These are phyloP conservation scores for Apistogramma diplotaenia DNA, from an alignment of 2,113 vertebrate genomes.

Conservation along the genomic window DNA sequence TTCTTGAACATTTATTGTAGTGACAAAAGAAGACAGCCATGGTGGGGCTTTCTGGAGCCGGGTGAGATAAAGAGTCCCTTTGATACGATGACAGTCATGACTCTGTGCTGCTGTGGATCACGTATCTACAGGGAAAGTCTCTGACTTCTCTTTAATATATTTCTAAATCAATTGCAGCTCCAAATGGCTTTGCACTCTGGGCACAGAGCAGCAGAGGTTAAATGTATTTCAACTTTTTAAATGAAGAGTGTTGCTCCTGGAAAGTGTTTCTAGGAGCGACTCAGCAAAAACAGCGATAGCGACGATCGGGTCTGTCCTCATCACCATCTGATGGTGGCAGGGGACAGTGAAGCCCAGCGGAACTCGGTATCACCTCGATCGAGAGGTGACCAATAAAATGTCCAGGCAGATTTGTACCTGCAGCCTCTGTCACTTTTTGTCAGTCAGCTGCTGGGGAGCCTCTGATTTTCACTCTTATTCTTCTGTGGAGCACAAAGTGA, in stretches of 20 bases:
- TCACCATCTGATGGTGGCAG: not conserved
- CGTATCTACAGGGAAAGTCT: conserved; percentile 24
- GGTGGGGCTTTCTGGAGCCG: conserved; percentile 12
- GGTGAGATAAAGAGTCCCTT: conserved; percentile 41
- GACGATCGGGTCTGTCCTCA: not conserved
- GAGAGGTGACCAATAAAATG: conserved; percentile 11
- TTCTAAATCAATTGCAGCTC: conserved; percentile 33
- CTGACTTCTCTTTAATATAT: conserved; percentile 47
- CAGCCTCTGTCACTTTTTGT: conserved; percentile 15
- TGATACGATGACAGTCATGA: conserved; percentile 45
- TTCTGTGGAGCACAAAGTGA: not conserved
- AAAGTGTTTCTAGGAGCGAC: not conserved
- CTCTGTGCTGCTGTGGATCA: conserved; percentile 16
- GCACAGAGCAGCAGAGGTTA: conserved; percentile 31
- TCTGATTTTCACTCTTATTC: not conserved
- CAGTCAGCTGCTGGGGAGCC: not conserved
- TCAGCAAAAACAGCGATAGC: not conserved
- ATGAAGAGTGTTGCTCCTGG: conserved; percentile 19
- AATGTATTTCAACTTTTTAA: conserved; percentile 30
- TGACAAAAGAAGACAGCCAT: not conserved
- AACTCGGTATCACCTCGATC: not conserved
- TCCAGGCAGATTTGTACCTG: conserved; percentile 23
- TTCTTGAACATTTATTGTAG: conserved; percentile 14
- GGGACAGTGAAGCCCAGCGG: not conserved
- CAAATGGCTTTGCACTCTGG: not conserved